Evolutionary conservation across 2,888 invertebrate genomes (phyloP).

Genomic region (Antheraea yamamai): DNA sequence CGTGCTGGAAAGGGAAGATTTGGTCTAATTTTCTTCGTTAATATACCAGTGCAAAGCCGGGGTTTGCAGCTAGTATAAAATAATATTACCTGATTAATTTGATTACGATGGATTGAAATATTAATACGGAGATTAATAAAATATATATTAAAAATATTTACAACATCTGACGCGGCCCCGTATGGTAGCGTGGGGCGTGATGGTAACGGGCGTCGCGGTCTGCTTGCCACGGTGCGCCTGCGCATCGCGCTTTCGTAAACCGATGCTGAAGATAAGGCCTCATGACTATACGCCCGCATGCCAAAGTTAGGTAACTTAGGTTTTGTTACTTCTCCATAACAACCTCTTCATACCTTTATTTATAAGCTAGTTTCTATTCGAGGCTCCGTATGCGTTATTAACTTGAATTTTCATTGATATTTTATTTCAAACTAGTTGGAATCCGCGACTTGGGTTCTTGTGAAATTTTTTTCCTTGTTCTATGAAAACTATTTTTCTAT

Average conservation of each 20-base stretch:
- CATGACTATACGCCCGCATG: constrained; percentile 22
- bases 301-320: constrained; percentile 12
- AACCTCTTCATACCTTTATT: neutral
- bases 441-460: too few relatives aligned
- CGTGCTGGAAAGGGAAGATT: too few relatives aligned
- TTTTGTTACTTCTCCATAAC: neutral
- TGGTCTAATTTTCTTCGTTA: too few relatives aligned
- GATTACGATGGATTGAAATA: neutral
- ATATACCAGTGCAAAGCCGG: too few relatives aligned
- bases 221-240: constrained; percentile 54
- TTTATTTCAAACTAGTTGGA: neutral
- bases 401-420: neutral
- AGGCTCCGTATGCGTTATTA: neutral
- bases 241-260: constrained; percentile 66
- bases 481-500: too few relatives aligned
- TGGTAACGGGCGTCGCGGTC: constrained; percentile 64
- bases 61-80: too few relatives aligned
- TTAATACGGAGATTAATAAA: neutral
- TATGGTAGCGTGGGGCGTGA: constrained; percentile 29
- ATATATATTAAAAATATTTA: neutral
- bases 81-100: neutral
- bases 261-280: constrained; percentile 68
- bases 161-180: constrained; percentile 6
- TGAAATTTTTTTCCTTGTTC: too few relatives aligned
- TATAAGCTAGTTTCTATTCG: neutral